Conservation (phyloP, 2,888 invertebrate genomes). For the Meteorus colon region DNA sequence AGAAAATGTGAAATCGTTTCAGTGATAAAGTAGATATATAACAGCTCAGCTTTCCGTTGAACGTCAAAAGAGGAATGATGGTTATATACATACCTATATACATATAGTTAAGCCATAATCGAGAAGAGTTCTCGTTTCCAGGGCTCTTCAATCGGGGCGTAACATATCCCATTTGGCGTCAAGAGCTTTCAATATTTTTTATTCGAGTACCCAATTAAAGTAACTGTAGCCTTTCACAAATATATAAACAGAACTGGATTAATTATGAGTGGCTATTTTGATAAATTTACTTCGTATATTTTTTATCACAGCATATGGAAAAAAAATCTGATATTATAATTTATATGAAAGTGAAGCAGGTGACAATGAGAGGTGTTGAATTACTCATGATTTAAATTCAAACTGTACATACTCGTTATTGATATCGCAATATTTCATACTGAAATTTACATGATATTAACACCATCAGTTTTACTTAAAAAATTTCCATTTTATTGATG, state of each 20-base stretch:
- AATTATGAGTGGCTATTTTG: not conserved
- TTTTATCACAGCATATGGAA: not conserved
- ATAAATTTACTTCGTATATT: not conserved
- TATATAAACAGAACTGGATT: not conserved
- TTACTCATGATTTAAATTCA: too few species aligned
- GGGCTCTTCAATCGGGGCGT: constrained; percentile 1
- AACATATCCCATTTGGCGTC: constrained; percentile 6
- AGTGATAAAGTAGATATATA: not conserved
- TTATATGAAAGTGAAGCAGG: too few species aligned
- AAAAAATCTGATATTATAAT: too few species aligned
- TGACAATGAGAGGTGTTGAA: too few species aligned
- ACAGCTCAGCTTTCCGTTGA: not conserved
- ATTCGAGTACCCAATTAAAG: not conserved
- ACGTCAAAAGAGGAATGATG: not conserved
- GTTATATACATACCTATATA: not conserved
- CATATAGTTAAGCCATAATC: not conserved
- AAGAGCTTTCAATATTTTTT: constrained; percentile 10
- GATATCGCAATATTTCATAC: too few species aligned
- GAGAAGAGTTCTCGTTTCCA: constrained; percentile 10
- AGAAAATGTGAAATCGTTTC: not conserved
- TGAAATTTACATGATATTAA: too few species aligned
- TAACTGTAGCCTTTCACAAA: not conserved
- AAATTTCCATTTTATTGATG: too few species aligned
- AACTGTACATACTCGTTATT: too few species aligned
- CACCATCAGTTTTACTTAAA: too few species aligned